Evolutionary conservation across 2,888 invertebrate species (phyloP).

Genomic region (Drosophila borealis): DNA sequence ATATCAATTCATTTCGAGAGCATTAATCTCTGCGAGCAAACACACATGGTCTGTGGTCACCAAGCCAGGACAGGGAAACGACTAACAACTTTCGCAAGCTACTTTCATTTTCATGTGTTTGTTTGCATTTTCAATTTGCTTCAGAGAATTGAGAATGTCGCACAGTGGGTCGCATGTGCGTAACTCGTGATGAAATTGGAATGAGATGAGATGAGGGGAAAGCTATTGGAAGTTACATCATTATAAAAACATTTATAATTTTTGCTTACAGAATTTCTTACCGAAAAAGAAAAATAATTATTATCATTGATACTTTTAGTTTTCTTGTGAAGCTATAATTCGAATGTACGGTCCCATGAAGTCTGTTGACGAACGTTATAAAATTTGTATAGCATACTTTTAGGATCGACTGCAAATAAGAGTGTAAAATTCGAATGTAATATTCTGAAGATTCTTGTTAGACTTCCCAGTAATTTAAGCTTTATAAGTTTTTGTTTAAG

Average conservation of each 20-base stretch:
- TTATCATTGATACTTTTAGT: no score
- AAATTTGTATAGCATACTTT: neutral
- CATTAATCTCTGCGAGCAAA: conserved; percentile 56
- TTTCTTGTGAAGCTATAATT: no score
- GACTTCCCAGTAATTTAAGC: no score
- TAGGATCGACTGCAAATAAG: neutral
- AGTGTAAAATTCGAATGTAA: no score
- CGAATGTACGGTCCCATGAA: no score
- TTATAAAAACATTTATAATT: no score
- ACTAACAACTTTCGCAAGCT: conserved; percentile 43
- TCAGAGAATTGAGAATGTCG: conserved; percentile 16
- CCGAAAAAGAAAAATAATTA: no score
- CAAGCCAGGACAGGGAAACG: neutral
- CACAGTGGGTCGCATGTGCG: conserved; percentile 14
- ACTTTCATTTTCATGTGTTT: conserved; percentile 57
- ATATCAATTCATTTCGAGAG: conserved; percentile 50
- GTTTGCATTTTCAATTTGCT: conserved; percentile 59
- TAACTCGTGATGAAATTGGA: neutral
- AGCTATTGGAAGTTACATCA: no score
- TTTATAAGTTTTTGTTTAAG: no score
- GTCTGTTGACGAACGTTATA: no score
- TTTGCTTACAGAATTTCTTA: no score
- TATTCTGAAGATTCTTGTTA: no score
- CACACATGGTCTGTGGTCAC: conserved; percentile 2
- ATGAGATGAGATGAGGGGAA: neutral